Evolutionary conservation across 1,140 invertebrate species (phyloP), one percentile per base, ranked within the genome.

Genomic region (Bombus terrestris): DNA sequence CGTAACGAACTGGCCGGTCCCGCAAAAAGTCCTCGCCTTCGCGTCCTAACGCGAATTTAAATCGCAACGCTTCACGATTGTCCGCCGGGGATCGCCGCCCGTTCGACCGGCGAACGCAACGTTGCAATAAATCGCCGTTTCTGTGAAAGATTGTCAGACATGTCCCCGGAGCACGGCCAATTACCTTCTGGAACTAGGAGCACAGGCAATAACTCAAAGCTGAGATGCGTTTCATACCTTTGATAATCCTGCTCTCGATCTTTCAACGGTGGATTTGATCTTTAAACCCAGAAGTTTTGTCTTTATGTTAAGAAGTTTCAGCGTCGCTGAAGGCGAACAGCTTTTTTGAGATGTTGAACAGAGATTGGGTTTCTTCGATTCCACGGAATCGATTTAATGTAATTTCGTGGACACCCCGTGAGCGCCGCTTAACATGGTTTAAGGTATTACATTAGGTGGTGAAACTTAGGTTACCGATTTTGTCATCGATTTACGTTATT

Each of bases 41-140:
- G 73, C 81, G 22, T 47, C 57, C 57, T 75, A 82, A 43, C 72
- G 32, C 72, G 71, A 82, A 82, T 82, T 82, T 59, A 75, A 75
- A 82, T 82, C 81, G 81, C 57, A 13, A 64, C 57, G 37, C 57
- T 57, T 73, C 71, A 15, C 53, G 37, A 47, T 64, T 64, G 71
- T 37, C 57, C 41, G 32, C 5, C 22, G 25, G 15, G 28, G 39
- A 47, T 79, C 41, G 32, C 64, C 12, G 68, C 37, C 22, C 18
- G 28, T 59, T 39, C n/a, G 47, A 53, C 25, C 43, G 28, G 64
- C n/a, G 25, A 39, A 71, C 8, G 43, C 25, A 41, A 39, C 68
- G 15, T 81, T 37, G 43, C 43, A 37, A 71, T 71, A 69, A 53
- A 80, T 80, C 43, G 32, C 32, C 18, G 74, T 25, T 59, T 57